Percentiles rank a stretch among this genome's conserved stretches.
phyloP scores from a whole-genome alignment of 2,888 invertebrate genomes.

The Micoletzkya japonica region DNA sequence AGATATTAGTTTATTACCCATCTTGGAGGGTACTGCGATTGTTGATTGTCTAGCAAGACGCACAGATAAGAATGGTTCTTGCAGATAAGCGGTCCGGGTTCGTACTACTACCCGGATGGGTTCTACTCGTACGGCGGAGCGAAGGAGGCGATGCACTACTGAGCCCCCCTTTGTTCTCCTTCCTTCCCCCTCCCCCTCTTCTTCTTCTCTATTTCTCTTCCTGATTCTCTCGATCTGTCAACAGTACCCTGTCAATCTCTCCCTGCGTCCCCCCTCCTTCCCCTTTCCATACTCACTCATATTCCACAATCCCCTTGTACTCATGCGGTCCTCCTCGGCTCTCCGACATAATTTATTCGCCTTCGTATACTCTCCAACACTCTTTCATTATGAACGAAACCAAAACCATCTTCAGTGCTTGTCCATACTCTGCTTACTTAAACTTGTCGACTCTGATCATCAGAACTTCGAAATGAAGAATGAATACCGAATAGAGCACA shows the following conservation, averaged over 20 bases:
- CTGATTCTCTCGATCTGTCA: neutral
- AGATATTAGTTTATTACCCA: neutral
- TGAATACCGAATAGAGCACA: too few species aligned
- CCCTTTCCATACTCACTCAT: neutral
- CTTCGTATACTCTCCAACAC: too few species aligned
- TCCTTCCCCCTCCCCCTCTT: neutral
- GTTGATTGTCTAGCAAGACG: neutral
- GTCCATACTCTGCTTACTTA: too few species aligned
- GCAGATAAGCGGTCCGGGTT: slow-evolving; percentile 27
- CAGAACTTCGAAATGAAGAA: too few species aligned
- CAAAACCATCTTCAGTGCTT: too few species aligned
- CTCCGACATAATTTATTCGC: too few species aligned
- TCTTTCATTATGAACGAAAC: too few species aligned
- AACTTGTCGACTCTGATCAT: too few species aligned
- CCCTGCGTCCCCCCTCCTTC: neutral
- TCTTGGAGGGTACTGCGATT: neutral
- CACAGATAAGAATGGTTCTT: neutral
- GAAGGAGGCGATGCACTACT: neutral
- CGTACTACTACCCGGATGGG: slow-evolving; percentile 27
- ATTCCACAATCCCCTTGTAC: slow-evolving; percentile 4
- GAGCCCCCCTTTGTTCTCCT: neutral
- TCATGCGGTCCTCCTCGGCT: slow-evolving; percentile 5
- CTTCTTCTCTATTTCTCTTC: neutral
- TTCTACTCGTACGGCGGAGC: slow-evolving; percentile 6
- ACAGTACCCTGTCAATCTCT: slow-evolving; percentile 8